Conservation (phyloP, 92 coral and sea anemone genomes). For the Anthopleura xanthogrammica region DNA sequence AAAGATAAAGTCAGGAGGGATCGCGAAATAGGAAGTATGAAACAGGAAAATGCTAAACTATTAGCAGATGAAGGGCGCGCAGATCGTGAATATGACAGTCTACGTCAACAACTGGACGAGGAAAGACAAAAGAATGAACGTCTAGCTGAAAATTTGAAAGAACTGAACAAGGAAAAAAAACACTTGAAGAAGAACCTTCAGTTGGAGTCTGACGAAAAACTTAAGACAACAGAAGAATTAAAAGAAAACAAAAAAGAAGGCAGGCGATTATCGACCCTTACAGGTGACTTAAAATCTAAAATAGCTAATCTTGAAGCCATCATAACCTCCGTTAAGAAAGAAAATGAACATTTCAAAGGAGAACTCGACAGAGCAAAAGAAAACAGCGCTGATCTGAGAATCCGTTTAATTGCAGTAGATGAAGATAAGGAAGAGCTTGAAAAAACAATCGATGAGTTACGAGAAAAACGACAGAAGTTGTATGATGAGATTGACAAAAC, state of each 20-base stretch:
- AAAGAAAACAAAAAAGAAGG: slow-evolving; percentile 34
- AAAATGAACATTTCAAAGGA: slow-evolving; percentile 51
- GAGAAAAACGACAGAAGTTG: slow-evolving; percentile 68
- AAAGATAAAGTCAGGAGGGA: slow-evolving; percentile 34
- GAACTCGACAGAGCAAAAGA: slow-evolving; percentile 47
- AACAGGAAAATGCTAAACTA: slow-evolving; percentile 33
- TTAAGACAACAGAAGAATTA: slow-evolving; percentile 21
- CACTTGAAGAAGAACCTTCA: slow-evolving; percentile 42
- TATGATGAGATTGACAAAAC: slow-evolving; percentile 67
- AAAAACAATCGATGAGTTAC: slow-evolving; percentile 66
- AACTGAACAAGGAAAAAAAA: slow-evolving; percentile 50
- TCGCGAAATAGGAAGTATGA: slow-evolving; percentile 35
- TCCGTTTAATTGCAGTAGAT: slow-evolving; percentile 47
- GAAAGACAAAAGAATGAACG: slow-evolving; percentile 44
- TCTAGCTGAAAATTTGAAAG: slow-evolving; percentile 50
- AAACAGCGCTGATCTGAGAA: slow-evolving; percentile 38
- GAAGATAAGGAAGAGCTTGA: slow-evolving; percentile 87
- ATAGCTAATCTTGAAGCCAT: slow-evolving; percentile 40
- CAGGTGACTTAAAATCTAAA: slow-evolving; percentile 35
- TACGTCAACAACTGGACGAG: slow-evolving; percentile 26
- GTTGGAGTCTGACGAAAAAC: slow-evolving; percentile 27
- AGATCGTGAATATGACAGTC: slow-evolving; percentile 22
- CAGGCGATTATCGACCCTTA: slow-evolving; percentile 37
- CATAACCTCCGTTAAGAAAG: slow-evolving; percentile 38
- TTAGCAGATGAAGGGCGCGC: slow-evolving; percentile 27